A percentile compares a stretch with the other conserved stretches of the same genome.
Conservation (phyloP, 1,140 invertebrate genomes). For the Thaumatotibia leucotreta region DNA sequence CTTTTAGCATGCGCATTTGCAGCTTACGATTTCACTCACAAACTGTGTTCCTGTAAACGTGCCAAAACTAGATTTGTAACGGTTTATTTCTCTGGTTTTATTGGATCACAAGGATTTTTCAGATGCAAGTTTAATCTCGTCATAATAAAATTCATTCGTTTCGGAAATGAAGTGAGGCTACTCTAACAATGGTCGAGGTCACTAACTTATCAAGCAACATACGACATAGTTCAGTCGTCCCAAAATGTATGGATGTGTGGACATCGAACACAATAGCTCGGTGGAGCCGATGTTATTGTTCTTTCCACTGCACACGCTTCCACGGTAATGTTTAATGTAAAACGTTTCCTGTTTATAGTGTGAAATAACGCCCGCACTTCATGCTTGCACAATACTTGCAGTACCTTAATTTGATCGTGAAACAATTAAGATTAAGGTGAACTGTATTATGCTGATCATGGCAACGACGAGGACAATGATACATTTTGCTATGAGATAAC, state of each 20-base stretch:
- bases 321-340: slow-evolving; percentile 37
- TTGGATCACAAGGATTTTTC: background rate
- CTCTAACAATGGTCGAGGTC: slow-evolving; percentile 22
- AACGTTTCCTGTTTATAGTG: slow-evolving; percentile 18
- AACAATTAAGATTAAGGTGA: background rate
- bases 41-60: no score
- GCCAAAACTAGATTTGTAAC: no score
- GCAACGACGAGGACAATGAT: no score
- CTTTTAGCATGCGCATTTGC: background rate
- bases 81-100: background rate
- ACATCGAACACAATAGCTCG: slow-evolving; percentile 32
- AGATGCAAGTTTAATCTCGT: background rate
- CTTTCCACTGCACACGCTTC: slow-evolving; percentile 39
- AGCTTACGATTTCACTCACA: background rate
- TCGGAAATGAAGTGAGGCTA: background rate
- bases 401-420: background rate
- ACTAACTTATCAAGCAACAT: slow-evolving; percentile 14
- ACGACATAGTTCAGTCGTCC: slow-evolving; percentile 19
- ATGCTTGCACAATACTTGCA: background rate
- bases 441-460: no score
- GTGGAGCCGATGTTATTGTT: slow-evolving; percentile 47
- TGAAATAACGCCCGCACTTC: slow-evolving; percentile 8
- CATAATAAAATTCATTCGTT: background rate
- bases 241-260: slow-evolving; percentile 42
- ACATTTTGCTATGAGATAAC: no score